Evolutionary conservation across 2,113 vertebrate species (phyloP).

Genomic region (Myotis lucifugus): DNA sequence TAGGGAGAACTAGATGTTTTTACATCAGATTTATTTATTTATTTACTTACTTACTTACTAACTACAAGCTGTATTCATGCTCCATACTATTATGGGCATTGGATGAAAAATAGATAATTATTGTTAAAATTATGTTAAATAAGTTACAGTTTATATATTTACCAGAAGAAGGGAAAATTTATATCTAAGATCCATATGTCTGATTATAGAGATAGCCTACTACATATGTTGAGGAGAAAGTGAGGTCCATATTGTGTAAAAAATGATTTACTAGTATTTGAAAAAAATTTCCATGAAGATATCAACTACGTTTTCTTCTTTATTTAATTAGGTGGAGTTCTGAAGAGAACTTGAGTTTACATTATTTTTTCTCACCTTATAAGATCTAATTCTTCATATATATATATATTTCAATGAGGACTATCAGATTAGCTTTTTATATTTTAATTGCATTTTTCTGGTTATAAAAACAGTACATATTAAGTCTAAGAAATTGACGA

Average conservation of each 20-base stretch:
- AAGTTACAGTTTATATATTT: constrained; percentile 9
- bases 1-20: not conserved
- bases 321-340: constrained; percentile 28
- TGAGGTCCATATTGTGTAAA: not conserved
- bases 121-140: constrained; percentile 45
- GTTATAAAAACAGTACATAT: not conserved
- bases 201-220: not conserved
- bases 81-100: not conserved
- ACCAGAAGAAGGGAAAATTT: not conserved
- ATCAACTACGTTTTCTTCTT: not conserved
- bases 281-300: not conserved
- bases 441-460: constrained; percentile 45
- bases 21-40: not conserved
- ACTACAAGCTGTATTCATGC: not conserved
- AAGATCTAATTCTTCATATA: constrained; percentile 1
- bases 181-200: not conserved
- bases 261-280: not conserved
- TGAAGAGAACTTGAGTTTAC: constrained; percentile 10
- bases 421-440: not conserved
- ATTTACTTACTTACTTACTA: not conserved
- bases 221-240: not conserved
- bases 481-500: constrained; percentile 18
- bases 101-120: not conserved
- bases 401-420: not conserved
- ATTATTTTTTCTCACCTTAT: constrained; percentile 10